Evolutionary conservation across 1,140 invertebrate genomes (phyloP).

Genomic region (Brachionus sp.): DNA sequence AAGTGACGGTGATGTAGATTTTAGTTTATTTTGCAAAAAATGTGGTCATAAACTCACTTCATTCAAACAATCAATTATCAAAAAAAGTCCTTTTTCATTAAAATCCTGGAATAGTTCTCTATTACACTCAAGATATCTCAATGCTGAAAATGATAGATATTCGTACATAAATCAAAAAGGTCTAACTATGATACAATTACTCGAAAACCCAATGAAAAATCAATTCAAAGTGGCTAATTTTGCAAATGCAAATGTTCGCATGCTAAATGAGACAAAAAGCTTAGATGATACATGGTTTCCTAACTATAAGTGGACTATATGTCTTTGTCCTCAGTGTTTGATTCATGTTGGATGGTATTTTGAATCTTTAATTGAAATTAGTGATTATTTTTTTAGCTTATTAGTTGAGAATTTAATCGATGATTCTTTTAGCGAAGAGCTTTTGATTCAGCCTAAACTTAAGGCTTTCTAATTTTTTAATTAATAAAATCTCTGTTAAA

Average conservation of each 20-base stretch:
- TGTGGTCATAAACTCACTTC: not conserved
- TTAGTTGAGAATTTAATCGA: slow-evolving; percentile 2
- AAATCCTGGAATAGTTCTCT: not conserved
- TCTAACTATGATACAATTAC: not conserved
- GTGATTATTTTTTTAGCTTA: not conserved
- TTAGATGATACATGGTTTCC: slow-evolving; percentile 20
- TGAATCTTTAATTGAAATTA: not conserved
- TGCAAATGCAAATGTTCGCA: not conserved
- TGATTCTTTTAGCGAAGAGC: not conserved
- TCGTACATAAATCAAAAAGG: not conserved
- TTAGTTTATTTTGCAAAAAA: not conserved
- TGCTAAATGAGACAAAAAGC: slow-evolving; percentile 28
- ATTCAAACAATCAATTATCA: not conserved
- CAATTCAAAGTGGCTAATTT: not conserved
- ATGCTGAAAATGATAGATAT: not conserved
- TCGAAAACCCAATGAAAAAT: not conserved
- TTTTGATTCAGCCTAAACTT: not conserved
- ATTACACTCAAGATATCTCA: not conserved
- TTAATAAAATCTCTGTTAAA: not conserved
- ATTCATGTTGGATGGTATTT: slow-evolving; percentile 24
- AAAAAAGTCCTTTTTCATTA: not conserved
- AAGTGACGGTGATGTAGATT: not conserved
- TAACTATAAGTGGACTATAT: not conserved
- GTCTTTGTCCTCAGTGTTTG: not conserved
- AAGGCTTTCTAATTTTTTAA: not conserved